phyloP scores from a whole-genome alignment of 2,113 vertebrate species.

The Caloenas nicobarica region DNA sequence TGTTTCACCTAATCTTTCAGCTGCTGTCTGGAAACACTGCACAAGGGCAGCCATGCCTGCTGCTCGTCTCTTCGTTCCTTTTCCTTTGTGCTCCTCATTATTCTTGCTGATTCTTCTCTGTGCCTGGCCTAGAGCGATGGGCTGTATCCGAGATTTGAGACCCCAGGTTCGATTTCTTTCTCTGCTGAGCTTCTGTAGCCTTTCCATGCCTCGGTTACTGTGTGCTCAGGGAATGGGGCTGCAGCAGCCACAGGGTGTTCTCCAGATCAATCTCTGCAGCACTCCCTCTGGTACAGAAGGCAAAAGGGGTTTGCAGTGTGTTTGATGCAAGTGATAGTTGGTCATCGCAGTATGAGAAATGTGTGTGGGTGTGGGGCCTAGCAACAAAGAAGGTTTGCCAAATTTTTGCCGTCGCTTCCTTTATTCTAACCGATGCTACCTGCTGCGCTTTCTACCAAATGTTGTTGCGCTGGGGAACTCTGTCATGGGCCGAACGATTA shows the following conservation, averaged over 20 bases:
- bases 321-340: not conserved
- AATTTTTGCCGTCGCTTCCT: not conserved
- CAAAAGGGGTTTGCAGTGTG: not conserved
- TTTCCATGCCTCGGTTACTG: not conserved
- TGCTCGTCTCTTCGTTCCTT: not conserved
- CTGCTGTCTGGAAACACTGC: not conserved
- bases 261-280: not conserved
- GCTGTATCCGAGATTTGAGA: not conserved
- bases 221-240: fast-evolving
- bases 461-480: not conserved
- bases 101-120: not conserved
- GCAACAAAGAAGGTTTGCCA: not conserved
- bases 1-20: not conserved
- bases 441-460: not conserved
- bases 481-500: fast-evolving
- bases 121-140: not conserved
- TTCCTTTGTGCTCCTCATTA: not conserved
- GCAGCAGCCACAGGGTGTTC: not conserved
- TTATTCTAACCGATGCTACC: not conserved
- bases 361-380: not conserved
- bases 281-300: not conserved
- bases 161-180: not conserved
- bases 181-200: fast-evolving
- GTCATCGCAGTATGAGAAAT: not conserved
- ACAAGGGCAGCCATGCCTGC: not conserved